Conservation (phyloP, 2,113 vertebrate genomes). For the Petromus typicus region DNA sequence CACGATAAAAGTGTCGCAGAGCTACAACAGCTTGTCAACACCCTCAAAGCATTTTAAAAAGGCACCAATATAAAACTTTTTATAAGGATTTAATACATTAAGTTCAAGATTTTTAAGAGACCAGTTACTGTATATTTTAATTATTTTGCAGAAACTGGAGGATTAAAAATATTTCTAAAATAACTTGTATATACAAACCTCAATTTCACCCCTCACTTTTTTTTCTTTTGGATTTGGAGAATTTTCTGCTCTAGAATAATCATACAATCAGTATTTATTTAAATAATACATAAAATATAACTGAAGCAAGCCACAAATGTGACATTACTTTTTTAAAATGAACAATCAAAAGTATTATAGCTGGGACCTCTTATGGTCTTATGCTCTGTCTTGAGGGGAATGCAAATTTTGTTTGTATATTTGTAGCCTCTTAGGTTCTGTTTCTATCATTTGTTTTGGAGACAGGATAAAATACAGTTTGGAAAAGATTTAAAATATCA, state of each 20-base stretch:
- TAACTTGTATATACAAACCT: constrained; percentile 70
- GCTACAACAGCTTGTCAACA: constrained; percentile 54
- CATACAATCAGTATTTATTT: constrained; percentile 34
- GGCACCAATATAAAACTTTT: constrained; percentile 86
- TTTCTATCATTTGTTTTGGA: constrained; percentile 46
- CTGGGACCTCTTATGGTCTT: constrained; percentile 5
- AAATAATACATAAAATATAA: constrained; percentile 65
- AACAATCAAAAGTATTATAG: not conserved
- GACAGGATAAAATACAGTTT: constrained; percentile 19
- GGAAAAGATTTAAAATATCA: constrained; percentile 37
- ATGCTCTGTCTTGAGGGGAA: constrained; percentile 62
- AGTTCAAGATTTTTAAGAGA: constrained; percentile 74
- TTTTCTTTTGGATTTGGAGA: constrained; percentile 51
- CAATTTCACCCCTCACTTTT: constrained; percentile 13
- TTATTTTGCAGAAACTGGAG: constrained; percentile 80
- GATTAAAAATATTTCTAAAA: constrained; percentile 72
- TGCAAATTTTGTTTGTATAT: constrained; percentile 35
- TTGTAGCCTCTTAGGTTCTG: not conserved
- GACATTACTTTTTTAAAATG: constrained; percentile 10
- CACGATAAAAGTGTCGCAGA: constrained; percentile 77
- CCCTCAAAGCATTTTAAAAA: constrained; percentile 86
- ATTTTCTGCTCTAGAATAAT: constrained; percentile 50
- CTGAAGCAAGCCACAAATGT: constrained; percentile 28
- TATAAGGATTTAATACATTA: constrained; percentile 80
- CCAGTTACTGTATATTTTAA: constrained; percentile 79